These are phyloP conservation scores for Crax fasciolata DNA, from an alignment of 2,797 vertebrate genomes.

Conservation along the genomic window DNA sequence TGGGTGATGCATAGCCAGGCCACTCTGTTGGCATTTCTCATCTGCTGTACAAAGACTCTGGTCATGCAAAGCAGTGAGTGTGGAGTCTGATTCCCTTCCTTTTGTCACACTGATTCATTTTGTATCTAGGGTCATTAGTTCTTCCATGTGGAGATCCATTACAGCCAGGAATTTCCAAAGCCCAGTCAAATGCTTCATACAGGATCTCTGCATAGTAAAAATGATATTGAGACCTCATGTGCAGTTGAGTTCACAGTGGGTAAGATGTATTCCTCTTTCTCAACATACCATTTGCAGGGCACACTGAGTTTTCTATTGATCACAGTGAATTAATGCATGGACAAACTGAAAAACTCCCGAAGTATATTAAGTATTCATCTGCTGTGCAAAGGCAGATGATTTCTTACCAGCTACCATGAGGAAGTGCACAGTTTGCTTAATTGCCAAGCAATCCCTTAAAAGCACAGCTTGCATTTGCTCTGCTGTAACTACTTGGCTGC, in stretches of 20 bases:
- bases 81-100: slow-evolving; percentile 18
- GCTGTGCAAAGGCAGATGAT: slow-evolving; percentile 54
- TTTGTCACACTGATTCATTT: neutral
- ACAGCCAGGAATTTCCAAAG: neutral
- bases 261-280: neutral
- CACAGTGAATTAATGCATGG: neutral
- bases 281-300: neutral
- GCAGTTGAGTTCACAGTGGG: neutral
- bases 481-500: slow-evolving; percentile 49
- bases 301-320: neutral
- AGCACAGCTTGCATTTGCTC: slow-evolving; percentile 48
- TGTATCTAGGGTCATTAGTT: neutral
- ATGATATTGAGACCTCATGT: neutral
- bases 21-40: neutral
- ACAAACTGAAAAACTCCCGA: neutral
- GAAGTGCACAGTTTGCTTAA: slow-evolving; percentile 64
- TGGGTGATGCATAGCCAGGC: neutral
- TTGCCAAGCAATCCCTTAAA: slow-evolving; percentile 59
- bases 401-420: slow-evolving; percentile 27
- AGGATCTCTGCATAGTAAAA: neutral
- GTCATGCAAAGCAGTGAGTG: neutral
- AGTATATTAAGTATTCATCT: slow-evolving; percentile 57
- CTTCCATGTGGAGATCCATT: slow-evolving; percentile 7
- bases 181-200: neutral
- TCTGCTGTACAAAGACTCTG: neutral